Evolutionary conservation across 2,797 vertebrate species (phyloP), one percentile per base, ranked within the genome.

Genomic region (Gephyroberyx darwinii): DNA sequence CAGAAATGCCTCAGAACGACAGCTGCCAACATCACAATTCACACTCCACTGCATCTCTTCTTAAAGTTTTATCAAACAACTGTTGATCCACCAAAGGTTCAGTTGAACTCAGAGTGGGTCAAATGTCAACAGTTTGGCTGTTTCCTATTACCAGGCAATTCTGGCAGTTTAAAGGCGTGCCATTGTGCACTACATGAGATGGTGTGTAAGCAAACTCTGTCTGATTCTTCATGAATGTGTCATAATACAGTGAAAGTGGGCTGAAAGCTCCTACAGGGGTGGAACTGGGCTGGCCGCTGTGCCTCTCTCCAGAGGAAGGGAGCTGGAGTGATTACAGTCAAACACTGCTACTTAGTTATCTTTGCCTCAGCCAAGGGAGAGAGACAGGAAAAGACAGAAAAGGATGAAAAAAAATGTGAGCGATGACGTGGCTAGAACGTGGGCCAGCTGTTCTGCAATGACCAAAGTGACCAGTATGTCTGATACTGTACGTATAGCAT

Each of bases 301-400:
- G 86, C 82, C 57, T 75, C 78, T 89, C 90, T 91, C 89, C 84
- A 85, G 92, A 90, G 91, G 83, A 90, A 73, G 71, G 88, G 86
- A 88, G 88, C 85, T 79, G 80, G 87, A 91, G 88, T 90, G 84
- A 90, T 92, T 91, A 92, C 83, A 90, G 89, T 90, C 81, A 86
- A 86, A 92, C 88, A 63, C 87, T 65, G 87, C 86, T 88, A 66
- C 85, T 90, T 79, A 74, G 89, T 92, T 92, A 91, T 90, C 90
- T 91, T 92, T 92, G 90, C 92, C 91, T 89, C 88, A 83, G 83
- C 83, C 84, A 87, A 78, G 81, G 73, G 89, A 90, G 70, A 86
- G 52, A 33, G 56, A 47, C 16, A 45, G 71, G 68, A 80, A 65
- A 58, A 86, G 77, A 85, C 71, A 80, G 74, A 63, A 77, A 74